Evolutionary conservation across 2,888 invertebrate genomes (phyloP).

Genomic region (Apodemia hepburni): DNA sequence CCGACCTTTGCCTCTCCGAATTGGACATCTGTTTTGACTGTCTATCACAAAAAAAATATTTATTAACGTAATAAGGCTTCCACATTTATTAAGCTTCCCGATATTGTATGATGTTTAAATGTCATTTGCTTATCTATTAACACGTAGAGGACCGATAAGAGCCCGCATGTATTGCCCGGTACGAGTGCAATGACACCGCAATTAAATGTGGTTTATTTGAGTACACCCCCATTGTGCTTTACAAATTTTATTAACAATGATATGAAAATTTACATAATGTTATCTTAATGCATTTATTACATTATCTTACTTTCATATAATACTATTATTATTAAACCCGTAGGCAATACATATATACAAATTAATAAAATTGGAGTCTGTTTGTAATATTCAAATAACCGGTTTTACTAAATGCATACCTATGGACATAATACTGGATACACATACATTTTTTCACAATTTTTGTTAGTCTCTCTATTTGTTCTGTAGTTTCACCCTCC

Average conservation of each 20-base stretch:
- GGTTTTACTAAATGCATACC: too few species aligned
- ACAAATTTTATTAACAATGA: background rate
- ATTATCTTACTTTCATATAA: background rate
- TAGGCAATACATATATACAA: too few species aligned
- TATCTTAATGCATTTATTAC: background rate
- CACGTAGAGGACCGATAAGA: slow-evolving; percentile 39
- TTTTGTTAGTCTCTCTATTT: too few species aligned
- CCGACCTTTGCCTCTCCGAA: too few species aligned
- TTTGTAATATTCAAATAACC: too few species aligned
- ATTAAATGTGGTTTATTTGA: slow-evolving; percentile 48
- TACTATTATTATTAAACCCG: too few species aligned
- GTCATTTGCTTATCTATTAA: slow-evolving; percentile 44
- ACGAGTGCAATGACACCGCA: slow-evolving; percentile 35
- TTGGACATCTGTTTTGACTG: too few species aligned
- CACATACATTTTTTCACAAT: too few species aligned
- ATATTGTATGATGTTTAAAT: slow-evolving; percentile 29
- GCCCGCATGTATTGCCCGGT: slow-evolving; percentile 47
- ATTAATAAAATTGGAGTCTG: too few species aligned
- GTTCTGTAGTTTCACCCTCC: too few species aligned
- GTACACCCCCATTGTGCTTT: slow-evolving; percentile 9
- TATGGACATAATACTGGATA: too few species aligned
- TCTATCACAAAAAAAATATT: too few species aligned
- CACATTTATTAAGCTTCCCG: background rate
- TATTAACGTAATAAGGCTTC: background rate
- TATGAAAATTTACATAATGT: background rate